Percentiles rank a stretch among this genome's conserved stretches.
These are phyloP conservation scores for Bubalus kerabau DNA, from an alignment of 2,113 vertebrate species.

Conservation along the genomic window DNA sequence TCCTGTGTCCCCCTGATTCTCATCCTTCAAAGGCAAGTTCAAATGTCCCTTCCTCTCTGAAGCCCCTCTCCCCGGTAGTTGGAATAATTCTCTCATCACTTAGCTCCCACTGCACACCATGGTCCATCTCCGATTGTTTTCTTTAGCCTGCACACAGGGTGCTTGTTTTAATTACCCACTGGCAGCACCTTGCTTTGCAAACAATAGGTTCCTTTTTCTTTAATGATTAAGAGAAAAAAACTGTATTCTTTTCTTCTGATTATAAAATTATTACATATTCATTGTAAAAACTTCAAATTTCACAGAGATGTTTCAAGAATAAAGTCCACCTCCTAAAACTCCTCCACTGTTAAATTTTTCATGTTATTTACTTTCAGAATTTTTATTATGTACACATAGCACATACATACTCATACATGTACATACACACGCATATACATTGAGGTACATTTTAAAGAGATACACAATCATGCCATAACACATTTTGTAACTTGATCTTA, in stretches of 20 bases:
- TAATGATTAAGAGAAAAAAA: not conserved
- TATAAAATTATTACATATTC: not conserved
- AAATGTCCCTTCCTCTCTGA: not conserved
- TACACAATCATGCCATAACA: not conserved
- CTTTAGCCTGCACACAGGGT: not conserved
- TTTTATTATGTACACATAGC: not conserved
- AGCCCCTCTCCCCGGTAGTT: not conserved
- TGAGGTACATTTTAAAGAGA: not conserved
- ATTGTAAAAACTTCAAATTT: not conserved
- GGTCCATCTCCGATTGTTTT: not conserved
- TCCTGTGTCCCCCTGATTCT: not conserved
- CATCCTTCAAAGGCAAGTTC: not conserved
- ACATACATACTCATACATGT: not conserved
- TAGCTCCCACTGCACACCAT: fast-evolving
- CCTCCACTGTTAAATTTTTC: not conserved
- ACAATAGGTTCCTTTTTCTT: not conserved
- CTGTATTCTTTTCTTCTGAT: not conserved
- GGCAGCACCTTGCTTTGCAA: not conserved
- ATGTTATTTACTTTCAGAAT: not conserved
- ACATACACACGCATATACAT: not conserved
- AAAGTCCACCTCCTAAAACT: not conserved
- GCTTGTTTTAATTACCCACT: not conserved
- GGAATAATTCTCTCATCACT: not conserved
- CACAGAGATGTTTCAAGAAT: not conserved
- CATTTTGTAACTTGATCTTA: not conserved